phyloP scores from a whole-genome alignment of 37 sponge, comb jelly and placozoan species.

The Tethya wilhelma region DNA sequence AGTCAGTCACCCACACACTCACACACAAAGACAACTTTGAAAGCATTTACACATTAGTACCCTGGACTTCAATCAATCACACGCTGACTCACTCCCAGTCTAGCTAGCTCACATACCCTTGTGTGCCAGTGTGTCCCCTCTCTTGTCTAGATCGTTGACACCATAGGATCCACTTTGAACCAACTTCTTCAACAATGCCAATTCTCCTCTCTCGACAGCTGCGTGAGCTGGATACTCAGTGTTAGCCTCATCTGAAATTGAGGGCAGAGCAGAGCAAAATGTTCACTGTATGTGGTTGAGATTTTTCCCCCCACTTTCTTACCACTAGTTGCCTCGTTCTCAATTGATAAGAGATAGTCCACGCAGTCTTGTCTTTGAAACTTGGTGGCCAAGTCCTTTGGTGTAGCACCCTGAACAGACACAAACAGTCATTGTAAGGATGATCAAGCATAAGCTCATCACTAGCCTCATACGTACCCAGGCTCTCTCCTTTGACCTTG shows the following conservation, averaged over 20 bases:
- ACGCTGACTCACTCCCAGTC: background rate
- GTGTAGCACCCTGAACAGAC: conserved; percentile 63
- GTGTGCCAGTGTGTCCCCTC: conserved; percentile 76
- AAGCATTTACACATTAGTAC: no score
- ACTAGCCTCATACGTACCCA: no score
- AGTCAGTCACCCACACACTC: no score
- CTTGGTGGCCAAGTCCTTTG: conserved; percentile 60
- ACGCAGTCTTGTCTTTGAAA: conserved; percentile 69
- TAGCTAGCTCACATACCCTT: conserved; percentile 72
- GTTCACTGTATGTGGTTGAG: background rate
- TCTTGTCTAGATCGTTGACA: conserved; percentile 64
- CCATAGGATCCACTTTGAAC: conserved; percentile 55
- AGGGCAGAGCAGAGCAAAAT: no score
- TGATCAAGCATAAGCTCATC: no score
- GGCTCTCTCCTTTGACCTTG: no score
- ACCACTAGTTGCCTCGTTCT: conserved; percentile 8
- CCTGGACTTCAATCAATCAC: no score
- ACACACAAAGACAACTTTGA: no score
- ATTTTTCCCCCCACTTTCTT: conserved; percentile 8
- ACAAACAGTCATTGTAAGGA: background rate
- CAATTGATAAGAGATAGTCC: conserved; percentile 47
- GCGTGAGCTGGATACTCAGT: conserved; percentile 68
- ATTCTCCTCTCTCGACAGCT: conserved; percentile 71
- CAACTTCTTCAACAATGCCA: conserved; percentile 63
- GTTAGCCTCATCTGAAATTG: no score